Conservation (phyloP, 2,888 invertebrate genomes). For the Chirona hameri region DNA sequence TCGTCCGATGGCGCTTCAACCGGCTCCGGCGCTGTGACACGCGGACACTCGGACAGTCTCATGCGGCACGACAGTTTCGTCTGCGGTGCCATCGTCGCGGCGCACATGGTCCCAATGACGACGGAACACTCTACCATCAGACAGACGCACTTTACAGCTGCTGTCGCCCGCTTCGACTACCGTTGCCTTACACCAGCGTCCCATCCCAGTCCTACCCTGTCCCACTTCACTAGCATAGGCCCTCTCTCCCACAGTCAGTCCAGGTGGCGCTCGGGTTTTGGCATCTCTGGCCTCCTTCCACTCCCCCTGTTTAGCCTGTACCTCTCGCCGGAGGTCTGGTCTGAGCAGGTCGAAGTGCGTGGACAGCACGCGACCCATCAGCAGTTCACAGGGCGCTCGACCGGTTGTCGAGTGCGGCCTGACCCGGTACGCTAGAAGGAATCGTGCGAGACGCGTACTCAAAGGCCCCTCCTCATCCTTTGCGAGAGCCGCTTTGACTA, state of each 20-base stretch:
- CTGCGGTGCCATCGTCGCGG: too few species aligned
- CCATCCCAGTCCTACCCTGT: background rate
- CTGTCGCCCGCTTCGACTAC: background rate
- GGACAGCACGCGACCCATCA: background rate
- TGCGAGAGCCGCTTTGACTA: background rate
- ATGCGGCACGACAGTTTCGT: too few species aligned
- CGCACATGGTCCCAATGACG: background rate
- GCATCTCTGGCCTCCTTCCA: background rate
- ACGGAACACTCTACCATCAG: background rate
- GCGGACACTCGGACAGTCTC: background rate
- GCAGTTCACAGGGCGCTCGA: too few species aligned
- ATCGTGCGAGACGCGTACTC: background rate
- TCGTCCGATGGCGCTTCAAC: background rate
- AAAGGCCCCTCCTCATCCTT: background rate
- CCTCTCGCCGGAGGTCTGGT: background rate
- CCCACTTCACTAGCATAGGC: background rate
- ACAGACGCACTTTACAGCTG: background rate
- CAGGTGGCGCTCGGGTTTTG: background rate
- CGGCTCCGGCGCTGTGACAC: background rate
- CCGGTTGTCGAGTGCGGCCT: too few species aligned
- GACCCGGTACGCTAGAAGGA: too few species aligned
- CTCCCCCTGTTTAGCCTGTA: background rate
- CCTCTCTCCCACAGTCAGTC: background rate
- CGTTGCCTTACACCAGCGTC: too few species aligned
- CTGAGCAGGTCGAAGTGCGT: background rate